phyloP scores from a whole-genome alignment of 1,140 invertebrate species.

The Sinella curviseta region DNA sequence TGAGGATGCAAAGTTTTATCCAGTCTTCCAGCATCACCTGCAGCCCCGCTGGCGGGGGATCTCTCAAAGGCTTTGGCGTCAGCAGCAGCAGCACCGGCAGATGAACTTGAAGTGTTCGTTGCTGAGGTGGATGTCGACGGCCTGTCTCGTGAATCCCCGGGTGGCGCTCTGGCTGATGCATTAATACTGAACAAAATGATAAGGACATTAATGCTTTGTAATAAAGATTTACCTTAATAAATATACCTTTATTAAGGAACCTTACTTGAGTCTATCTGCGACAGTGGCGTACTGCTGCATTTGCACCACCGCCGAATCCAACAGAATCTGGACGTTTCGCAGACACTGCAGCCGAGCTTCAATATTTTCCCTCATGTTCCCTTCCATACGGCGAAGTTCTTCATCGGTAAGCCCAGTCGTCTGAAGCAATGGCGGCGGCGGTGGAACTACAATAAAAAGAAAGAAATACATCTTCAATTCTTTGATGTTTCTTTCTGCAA shows the following conservation, averaged over 20 bases:
- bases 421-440: conserved; percentile 68
- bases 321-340: conserved; percentile 78
- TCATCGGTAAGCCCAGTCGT: conserved; percentile 74
- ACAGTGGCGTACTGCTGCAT: conserved; percentile 84
- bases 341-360: conserved; percentile 85
- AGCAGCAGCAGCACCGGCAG: background rate
- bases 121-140: background rate
- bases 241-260: background rate
- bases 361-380: conserved; percentile 77
- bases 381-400: conserved; percentile 85
- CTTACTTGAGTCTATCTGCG: conserved; percentile 52
- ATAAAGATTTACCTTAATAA: too few relatives aligned
- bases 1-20: background rate
- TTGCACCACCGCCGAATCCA: conserved; percentile 83
- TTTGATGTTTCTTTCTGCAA: background rate
- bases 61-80: background rate
- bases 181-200: too few relatives aligned
- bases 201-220: too few relatives aligned
- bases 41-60: background rate
- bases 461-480: background rate
- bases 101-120: background rate
- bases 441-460: conserved; percentile 49
- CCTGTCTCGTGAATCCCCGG: too few relatives aligned
- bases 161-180: too few relatives aligned
- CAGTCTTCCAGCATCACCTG: background rate